Evolutionary conservation across 1,140 invertebrate species (phyloP).

Genomic region (Holcopasites calliopsidis): DNA sequence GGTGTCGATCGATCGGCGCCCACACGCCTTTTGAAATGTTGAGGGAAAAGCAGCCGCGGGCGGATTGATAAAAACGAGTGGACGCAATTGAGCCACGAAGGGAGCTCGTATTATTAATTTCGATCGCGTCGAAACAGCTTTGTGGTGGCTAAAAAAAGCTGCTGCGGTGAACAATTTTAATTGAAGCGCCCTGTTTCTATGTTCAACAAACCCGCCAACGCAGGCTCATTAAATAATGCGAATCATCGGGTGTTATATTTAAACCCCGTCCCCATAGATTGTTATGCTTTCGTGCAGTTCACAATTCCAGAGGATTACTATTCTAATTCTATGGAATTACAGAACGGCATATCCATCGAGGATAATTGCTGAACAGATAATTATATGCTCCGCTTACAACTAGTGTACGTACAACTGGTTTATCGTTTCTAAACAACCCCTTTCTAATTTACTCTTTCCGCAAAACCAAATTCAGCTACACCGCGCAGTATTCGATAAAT

Average conservation of each 20-base stretch:
- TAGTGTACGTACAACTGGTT: no score
- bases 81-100: neutral
- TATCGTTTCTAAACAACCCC: neutral
- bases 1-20: neutral
- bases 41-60: neutral
- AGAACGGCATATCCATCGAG: neutral
- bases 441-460: neutral
- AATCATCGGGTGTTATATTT: neutral
- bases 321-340: neutral
- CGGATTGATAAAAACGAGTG: neutral
- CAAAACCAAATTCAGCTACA: neutral
- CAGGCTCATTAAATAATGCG: constrained; percentile 4
- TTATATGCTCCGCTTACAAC: neutral
- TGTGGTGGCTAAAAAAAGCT: no score
- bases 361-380: neutral
- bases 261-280: neutral
- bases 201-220: neutral
- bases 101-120: constrained; percentile 2
- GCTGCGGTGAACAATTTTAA: no score
- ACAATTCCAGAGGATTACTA: neutral
- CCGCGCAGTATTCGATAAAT: no score
- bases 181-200: neutral
- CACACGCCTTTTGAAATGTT: neutral
- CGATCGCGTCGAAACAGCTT: no score
- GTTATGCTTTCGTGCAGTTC: neutral